Evolutionary conservation across 2,113 vertebrate species (phyloP).

Genomic region (Climacteris rufus): DNA sequence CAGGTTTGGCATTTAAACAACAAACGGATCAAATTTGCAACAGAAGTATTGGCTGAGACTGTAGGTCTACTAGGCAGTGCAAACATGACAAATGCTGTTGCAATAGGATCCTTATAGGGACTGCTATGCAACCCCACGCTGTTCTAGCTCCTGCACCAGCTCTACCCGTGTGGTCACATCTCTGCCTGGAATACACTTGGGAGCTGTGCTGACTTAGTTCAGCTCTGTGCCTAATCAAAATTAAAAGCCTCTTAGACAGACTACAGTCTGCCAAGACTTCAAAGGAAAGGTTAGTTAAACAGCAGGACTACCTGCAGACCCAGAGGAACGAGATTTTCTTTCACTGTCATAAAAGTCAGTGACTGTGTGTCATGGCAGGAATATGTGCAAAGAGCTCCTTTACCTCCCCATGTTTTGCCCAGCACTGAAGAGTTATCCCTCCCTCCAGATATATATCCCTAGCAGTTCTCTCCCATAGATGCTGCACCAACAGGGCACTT

Average conservation of each 20-base stretch:
- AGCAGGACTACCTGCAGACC: not conserved
- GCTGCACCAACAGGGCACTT: not conserved
- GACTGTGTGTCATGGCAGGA: not conserved
- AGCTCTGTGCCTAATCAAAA: constrained; percentile 14
- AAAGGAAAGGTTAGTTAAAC: constrained; percentile 28
- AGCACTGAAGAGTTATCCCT: not conserved
- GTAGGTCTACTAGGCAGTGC: not conserved
- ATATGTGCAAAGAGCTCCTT: not conserved
- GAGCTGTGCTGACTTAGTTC: not conserved
- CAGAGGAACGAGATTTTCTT: not conserved
- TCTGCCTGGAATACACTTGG: not conserved
- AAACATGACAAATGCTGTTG: not conserved
- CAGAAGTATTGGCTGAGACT: not conserved
- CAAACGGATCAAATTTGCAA: not conserved
- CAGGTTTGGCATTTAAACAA: not conserved
- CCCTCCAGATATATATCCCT: accelerated
- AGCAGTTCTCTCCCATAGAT: not conserved
- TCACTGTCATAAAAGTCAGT: not conserved
- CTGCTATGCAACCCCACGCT: accelerated
- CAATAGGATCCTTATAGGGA: not conserved
- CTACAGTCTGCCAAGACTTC: not conserved
- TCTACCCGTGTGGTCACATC: accelerated
- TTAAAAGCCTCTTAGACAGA: not conserved
- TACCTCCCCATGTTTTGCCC: not conserved
- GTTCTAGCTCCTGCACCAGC: not conserved